Evolutionary conservation across 2,888 invertebrate genomes (phyloP), one percentile per base, ranked within the genome.

Genomic region (Caenorhabditis zanzibari): DNA sequence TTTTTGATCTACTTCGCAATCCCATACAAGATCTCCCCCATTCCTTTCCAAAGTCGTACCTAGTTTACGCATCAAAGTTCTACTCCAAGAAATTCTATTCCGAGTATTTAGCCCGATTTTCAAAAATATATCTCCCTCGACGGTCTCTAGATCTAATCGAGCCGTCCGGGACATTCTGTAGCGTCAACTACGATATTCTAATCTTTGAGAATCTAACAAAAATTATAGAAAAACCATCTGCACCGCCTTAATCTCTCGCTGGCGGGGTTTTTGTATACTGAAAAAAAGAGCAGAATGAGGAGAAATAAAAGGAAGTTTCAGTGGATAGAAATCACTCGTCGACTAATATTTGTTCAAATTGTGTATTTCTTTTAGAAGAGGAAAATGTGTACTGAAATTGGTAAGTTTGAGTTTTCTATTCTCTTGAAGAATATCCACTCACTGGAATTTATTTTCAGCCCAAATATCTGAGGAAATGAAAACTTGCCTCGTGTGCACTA

Each of bases 401-500:
- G 59, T 59, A 22, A 38, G 59, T 35, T 22, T 38, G 1, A n/a
- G n/a, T n/a, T n/a, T n/a, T n/a, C n/a, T n/a, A n/a, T n/a, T n/a
- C n/a, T n/a, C n/a, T n/a, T n/a, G n/a, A n/a, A n/a, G n/a, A n/a
- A n/a, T n/a, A n/a, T n/a, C n/a, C n/a, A n/a, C n/a, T n/a, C n/a
- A 19, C 0, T 59, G 19, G 19, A 7, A 19, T 41, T 59, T 59
- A 26, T 14, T 52, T 52, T 52, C 66, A 68, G 66, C 22, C 12
- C 35, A 32, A 52, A 6, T 10, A 28, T 32, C 24, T 1, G 49
- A 52, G 1, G 74, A 54, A 41, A 38, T 44, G n/a, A 10, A 14
- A 16, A 49, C 28, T 7, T 76, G 76, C 19, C 35, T 58, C 2
- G 76, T 76, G 2, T 76, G 76, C 28, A 68, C 59, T 16, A 76